Evolutionary conservation across 2,888 invertebrate genomes (phyloP), one percentile per base, ranked within the genome.

Genomic region (Tipula confusa): DNA sequence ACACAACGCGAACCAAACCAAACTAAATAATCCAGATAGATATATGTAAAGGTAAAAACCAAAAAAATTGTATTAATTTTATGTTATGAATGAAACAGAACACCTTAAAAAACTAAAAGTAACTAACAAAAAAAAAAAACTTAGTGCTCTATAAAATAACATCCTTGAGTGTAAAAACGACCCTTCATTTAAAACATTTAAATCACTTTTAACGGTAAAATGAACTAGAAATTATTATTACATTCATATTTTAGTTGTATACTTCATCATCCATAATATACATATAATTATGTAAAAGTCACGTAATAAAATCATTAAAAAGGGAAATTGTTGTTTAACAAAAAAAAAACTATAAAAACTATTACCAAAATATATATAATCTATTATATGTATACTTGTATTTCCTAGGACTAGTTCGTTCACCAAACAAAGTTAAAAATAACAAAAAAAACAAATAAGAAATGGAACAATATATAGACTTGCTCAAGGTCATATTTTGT

Each of bases 281-380:
- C 64, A 64, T 64, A 64, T 64, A 64, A 64, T 64, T 64, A 64
- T 64, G 64, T 64, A 64, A 64, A 64, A 64, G 64, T 64, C 64
- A 64, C 64, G 64, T 64, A 64, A 64, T 64, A 64, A 64, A 64
- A 64, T 64, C 64, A 64, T 64, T 64, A 64, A 64, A 64, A 64
- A 64, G 64, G 64, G 64, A 64, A 64, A 64, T 64, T 64, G 64
- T 64, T 64, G 24, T 18, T 64, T 64, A 64, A 64, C 64, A 24
- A 24, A 43, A n/a, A 43, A 15, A 43, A 43, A n/a, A n/a, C n/a
- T n/a, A n/a, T n/a, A n/a, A 43, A 43, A 43, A 43, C n/a, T 15
- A 64, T 64, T 64, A 24, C 64, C 24, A 64, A 64, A 64, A 64
- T 64, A n/a, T n/a, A n/a, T n/a, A 64, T 64, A 64, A 64, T 64